Evolutionary conservation across 2,797 vertebrate genomes (phyloP).

Genomic region (Moxostoma hubbsi): DNA sequence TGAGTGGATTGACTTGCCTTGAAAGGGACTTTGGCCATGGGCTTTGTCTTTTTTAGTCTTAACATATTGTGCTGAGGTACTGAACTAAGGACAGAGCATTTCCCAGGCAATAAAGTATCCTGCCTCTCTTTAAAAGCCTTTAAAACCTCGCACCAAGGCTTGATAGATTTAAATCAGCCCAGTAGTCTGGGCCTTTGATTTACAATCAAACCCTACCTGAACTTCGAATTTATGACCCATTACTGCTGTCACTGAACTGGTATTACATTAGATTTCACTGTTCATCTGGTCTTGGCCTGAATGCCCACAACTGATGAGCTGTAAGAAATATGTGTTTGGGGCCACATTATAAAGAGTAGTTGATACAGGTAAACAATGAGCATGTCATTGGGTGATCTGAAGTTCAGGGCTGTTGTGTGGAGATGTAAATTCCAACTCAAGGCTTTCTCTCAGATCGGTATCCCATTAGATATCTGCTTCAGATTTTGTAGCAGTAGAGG

Average conservation of each 20-base stretch:
- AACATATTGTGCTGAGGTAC: constrained; percentile 53
- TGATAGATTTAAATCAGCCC: constrained; percentile 76
- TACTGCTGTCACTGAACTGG: constrained; percentile 74
- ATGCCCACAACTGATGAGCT: constrained; percentile 54
- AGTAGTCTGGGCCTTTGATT: constrained; percentile 72
- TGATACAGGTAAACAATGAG: constrained; percentile 42
- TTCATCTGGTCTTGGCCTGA: constrained; percentile 65
- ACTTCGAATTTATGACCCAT: constrained; percentile 78
- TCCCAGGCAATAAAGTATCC: constrained; percentile 62
- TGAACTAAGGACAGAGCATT: constrained; percentile 63
- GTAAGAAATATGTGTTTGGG: constrained; percentile 53
- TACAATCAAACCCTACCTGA: constrained; percentile 78
- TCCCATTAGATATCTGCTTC: neutral
- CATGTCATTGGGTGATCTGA: constrained; percentile 25
- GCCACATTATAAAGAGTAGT: constrained; percentile 22
- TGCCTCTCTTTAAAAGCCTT: constrained; percentile 58
- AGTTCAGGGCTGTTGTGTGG: constrained; percentile 38
- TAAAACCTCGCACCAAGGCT: constrained; percentile 62
- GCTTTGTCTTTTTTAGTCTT: constrained; percentile 1
- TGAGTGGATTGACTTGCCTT: too few species aligned
- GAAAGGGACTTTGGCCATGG: neutral
- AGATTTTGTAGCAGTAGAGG: too few species aligned
- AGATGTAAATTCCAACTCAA: constrained; percentile 40
- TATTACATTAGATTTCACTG: constrained; percentile 72
- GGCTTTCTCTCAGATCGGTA: constrained; percentile 15